Evolutionary conservation across 37 sponge, comb jelly and placozoan species (phyloP).

Genomic region (Hexactinellida sp.): DNA sequence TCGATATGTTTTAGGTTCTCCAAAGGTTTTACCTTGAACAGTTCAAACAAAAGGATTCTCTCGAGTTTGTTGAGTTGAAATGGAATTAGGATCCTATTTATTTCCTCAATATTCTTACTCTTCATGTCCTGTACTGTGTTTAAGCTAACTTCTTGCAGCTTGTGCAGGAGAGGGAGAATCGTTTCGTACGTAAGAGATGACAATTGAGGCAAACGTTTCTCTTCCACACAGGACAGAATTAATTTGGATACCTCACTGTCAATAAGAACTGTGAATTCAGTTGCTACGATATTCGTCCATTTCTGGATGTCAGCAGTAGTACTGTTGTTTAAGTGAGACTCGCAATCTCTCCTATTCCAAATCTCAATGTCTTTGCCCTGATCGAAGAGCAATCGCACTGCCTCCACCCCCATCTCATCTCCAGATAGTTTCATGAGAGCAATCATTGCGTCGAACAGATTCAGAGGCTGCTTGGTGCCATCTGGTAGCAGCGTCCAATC

Average conservation of each 20-base stretch:
- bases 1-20: not conserved
- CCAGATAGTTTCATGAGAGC: not conserved
- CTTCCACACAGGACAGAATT: not conserved
- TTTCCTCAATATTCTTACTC: not conserved
- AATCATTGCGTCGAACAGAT: not conserved
- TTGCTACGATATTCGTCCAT: not conserved
- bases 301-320: not conserved
- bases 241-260: not conserved
- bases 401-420: conserved; percentile 4
- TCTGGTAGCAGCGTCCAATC: not conserved
- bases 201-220: not conserved
- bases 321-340: not conserved
- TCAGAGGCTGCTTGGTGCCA: not conserved
- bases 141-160: not conserved
- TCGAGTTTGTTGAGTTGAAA: not conserved
- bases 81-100: not conserved
- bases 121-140: not conserved
- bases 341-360: not conserved
- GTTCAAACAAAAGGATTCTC: not conserved
- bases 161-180: not conserved
- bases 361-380: not conserved
- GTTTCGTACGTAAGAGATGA: not conserved
- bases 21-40: not conserved
- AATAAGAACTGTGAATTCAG: not conserved
- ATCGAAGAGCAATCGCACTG: not conserved